phyloP scores from a whole-genome alignment of 1,140 invertebrate species.

The Drosophila jambulina region DNA sequence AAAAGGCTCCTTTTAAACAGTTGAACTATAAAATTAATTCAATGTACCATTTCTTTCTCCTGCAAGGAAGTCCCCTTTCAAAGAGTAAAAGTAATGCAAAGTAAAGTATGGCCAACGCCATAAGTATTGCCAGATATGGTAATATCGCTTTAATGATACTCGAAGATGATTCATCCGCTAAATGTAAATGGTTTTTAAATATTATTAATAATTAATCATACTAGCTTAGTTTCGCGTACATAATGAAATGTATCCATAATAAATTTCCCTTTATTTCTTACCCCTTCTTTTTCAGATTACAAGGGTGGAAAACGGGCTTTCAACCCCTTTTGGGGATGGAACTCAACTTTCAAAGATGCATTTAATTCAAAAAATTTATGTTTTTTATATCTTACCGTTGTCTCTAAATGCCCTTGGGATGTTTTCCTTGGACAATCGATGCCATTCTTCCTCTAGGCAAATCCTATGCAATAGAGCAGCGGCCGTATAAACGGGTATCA shows the following conservation, averaged over 20 bases:
- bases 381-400: conserved; percentile 13
- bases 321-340: conserved; percentile 15
- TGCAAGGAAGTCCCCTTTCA: conserved; percentile 4
- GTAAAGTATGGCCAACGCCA: conserved; percentile 3
- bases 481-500: conserved; percentile 11
- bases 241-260: background rate
- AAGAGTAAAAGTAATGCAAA: conserved; percentile 13
- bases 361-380: conserved; percentile 12
- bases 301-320: background rate
- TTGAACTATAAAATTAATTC: background rate
- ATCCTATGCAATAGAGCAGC: conserved; percentile 8
- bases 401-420: background rate
- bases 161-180: background rate
- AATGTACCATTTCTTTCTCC: background rate
- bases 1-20: background rate
- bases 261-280: conserved; percentile 40
- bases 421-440: background rate
- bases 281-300: conserved; percentile 6
- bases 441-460: conserved; percentile 3
- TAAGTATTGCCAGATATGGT: conserved; percentile 5
- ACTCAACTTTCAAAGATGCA: background rate
- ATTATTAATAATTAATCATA: background rate
- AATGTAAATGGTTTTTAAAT: conserved; percentile 1
- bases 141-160: background rate
- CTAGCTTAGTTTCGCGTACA: background rate